These are phyloP conservation scores for Hippocampus abdominalis DNA, from an alignment of 2,113 vertebrate species.

Conservation along the genomic window DNA sequence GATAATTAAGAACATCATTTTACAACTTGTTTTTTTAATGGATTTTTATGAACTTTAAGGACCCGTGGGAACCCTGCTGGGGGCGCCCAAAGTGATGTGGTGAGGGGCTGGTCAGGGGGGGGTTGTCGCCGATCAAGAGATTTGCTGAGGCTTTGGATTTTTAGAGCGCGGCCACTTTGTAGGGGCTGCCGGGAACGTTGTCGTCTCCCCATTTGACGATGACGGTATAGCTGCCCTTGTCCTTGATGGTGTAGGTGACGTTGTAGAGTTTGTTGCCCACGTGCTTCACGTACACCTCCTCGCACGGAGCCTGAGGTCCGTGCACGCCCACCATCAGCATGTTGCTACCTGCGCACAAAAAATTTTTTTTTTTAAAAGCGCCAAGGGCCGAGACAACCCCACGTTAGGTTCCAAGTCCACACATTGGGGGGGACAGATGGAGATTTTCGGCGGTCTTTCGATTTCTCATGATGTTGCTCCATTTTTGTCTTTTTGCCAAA, in stretches of 20 bases:
- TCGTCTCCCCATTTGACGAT: slow-evolving; percentile 94
- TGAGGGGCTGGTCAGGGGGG: neutral
- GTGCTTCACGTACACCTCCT: slow-evolving; percentile 91
- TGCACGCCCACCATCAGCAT: slow-evolving; percentile 95
- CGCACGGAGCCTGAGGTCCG: slow-evolving; percentile 86
- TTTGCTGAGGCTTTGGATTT: slow-evolving; percentile 19
- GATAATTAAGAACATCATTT: no score
- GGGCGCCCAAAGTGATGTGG: slow-evolving; percentile 4
- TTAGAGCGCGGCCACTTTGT: slow-evolving; percentile 82
- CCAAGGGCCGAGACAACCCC: no score
- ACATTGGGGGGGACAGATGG: no score
- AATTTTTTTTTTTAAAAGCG: no score
- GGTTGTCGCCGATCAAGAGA: neutral
- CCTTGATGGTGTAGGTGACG: slow-evolving; percentile 88
- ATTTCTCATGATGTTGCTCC: no score
- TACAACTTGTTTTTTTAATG: no score
- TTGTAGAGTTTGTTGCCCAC: slow-evolving; percentile 88
- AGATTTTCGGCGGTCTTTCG: no score
- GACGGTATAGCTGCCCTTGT: slow-evolving; percentile 89
- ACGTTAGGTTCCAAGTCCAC: no score
- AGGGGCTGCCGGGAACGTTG: slow-evolving; percentile 85
- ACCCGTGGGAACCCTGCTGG: no score
- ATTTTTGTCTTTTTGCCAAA: no score
- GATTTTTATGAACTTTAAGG: no score
- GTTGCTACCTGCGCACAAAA: slow-evolving; percentile 79